Evolutionary conservation across 2,797 vertebrate genomes (phyloP).

Genomic region (Acanthornis magna): DNA sequence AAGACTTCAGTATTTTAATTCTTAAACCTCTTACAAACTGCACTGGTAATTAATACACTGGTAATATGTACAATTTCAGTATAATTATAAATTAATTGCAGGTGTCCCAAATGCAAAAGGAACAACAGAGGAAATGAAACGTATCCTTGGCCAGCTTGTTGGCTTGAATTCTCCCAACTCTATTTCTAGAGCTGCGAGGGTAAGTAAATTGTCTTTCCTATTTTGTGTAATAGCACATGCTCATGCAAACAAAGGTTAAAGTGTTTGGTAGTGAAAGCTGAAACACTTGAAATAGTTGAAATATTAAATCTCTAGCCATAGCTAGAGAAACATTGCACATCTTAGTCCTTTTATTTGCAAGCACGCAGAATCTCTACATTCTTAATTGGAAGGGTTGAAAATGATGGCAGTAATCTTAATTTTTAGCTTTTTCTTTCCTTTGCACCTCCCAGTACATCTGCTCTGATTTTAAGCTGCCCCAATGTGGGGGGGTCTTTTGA

Average conservation of each 20-base stretch:
- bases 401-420: background rate
- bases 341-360: background rate
- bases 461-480: background rate
- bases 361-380: background rate
- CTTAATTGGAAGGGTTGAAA: background rate
- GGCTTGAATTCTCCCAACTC: slow-evolving; percentile 93
- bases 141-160: slow-evolving; percentile 89
- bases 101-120: slow-evolving; percentile 59
- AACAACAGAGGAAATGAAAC: slow-evolving; percentile 82
- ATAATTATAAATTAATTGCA: slow-evolving; percentile 34
- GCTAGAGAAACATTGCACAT: background rate
- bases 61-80: background rate
- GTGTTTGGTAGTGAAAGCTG: background rate
- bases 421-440: background rate
- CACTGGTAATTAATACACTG: background rate
- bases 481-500: background rate
- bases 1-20: background rate
- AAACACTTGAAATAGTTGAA: background rate
- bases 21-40: background rate
- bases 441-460: background rate
- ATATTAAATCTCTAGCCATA: background rate
- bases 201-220: slow-evolving; percentile 60
- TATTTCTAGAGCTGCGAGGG: slow-evolving; percentile 90
- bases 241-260: background rate
- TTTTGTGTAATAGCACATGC: background rate